phyloP scores from a whole-genome alignment of 2,888 invertebrate species.

The Sesamia inferens region DNA sequence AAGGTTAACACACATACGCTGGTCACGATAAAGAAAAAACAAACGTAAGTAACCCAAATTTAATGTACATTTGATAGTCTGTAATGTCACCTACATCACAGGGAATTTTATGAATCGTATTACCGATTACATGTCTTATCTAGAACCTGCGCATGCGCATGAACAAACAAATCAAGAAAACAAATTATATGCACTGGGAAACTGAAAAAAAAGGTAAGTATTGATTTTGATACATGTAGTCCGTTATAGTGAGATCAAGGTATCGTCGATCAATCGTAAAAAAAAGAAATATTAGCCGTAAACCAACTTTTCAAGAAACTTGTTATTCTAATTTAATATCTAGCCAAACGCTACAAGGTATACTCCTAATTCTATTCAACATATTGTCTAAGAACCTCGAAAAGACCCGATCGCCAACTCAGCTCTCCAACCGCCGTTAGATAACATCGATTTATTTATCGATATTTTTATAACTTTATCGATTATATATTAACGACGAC shows the following conservation, averaged over 20 bases:
- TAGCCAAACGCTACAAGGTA: neutral
- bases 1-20: conserved; percentile 51
- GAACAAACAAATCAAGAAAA: conserved; percentile 6
- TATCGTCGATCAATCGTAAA: too few species aligned
- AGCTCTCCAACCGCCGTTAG: conserved; percentile 38
- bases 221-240: neutral
- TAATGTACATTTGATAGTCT: conserved; percentile 33
- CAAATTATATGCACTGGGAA: neutral
- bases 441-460: conserved; percentile 59
- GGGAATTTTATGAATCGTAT: conserved; percentile 18
- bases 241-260: neutral
- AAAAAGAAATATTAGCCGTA: neutral
- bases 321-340: conserved; percentile 18
- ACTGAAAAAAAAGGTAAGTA: neutral
- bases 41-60: conserved; percentile 44
- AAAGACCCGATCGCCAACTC: conserved; percentile 14
- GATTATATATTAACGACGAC: conserved; percentile 57
- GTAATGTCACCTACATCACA: conserved; percentile 20
- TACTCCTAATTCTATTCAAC: conserved; percentile 18
- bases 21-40: conserved; percentile 47
- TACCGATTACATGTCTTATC: conserved; percentile 26
- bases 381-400: neutral
- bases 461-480: conserved; percentile 62
- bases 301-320: conserved; percentile 1
- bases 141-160: conserved; percentile 26